phyloP scores from a whole-genome alignment of 2,797 vertebrate species.

The Cephalopachus bancanus region DNA sequence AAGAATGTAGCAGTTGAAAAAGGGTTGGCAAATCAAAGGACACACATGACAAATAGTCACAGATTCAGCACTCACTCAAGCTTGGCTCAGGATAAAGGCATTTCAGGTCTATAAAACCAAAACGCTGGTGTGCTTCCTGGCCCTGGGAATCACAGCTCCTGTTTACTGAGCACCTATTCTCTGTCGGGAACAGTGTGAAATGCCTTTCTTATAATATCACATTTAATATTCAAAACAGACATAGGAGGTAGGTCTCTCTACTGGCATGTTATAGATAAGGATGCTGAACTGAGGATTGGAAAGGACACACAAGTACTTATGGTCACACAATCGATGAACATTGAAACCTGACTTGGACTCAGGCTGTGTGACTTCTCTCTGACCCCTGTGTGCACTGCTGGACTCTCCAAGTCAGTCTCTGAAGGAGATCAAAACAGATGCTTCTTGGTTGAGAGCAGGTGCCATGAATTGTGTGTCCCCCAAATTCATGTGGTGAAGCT shows the following conservation, averaged over 20 bases:
- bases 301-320: not conserved
- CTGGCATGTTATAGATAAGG: not conserved
- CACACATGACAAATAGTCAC: not conserved
- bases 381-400: not conserved
- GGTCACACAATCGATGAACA: not conserved
- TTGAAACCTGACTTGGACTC: not conserved
- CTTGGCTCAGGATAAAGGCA: not conserved
- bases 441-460: not conserved
- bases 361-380: not conserved
- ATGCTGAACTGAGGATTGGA: not conserved
- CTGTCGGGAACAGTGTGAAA: not conserved
- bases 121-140: accelerated
- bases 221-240: not conserved
- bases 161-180: not conserved
- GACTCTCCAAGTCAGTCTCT: not conserved
- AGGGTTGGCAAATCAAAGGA: not conserved
- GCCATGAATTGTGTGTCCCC: not conserved
- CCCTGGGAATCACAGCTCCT: too few species aligned
- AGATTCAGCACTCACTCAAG: too few species aligned
- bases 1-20: not conserved
- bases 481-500: not conserved
- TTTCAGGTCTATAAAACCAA: not conserved
- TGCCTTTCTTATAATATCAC: not conserved
- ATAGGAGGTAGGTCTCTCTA: not conserved
- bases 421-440: not conserved